These are phyloP conservation scores for Lasiurus borealis DNA, from an alignment of 2,113 vertebrate genomes.

Conservation along the genomic window DNA sequence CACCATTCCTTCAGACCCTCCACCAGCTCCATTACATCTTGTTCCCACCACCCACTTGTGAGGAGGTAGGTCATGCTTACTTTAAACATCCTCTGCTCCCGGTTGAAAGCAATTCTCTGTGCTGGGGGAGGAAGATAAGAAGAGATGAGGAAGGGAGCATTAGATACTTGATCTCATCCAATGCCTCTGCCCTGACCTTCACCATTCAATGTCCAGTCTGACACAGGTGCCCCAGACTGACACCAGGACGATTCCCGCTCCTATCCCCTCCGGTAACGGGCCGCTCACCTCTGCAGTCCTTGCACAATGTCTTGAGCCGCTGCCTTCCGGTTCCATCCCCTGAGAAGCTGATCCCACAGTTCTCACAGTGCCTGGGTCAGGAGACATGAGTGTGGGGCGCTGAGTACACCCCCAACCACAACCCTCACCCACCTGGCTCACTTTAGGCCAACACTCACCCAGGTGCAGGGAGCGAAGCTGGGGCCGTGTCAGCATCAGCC, in stretches of 20 bases:
- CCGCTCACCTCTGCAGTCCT: conserved; percentile 83
- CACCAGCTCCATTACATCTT: background rate
- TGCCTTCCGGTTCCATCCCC: conserved; percentile 77
- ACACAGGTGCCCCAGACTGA: background rate
- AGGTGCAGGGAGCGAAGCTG: conserved; percentile 64
- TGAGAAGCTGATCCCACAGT: conserved; percentile 81
- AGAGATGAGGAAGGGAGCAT: background rate
- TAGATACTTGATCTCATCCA: background rate
- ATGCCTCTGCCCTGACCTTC: background rate
- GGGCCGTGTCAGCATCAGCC: conserved; percentile 8
- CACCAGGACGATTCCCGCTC: background rate
- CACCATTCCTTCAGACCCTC: background rate
- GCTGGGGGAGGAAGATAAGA: conserved; percentile 54
- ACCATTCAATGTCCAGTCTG: background rate
- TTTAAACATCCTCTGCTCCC: conserved; percentile 84
- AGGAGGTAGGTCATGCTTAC: conserved; percentile 59
- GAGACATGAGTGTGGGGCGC: background rate
- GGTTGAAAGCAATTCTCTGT: conserved; percentile 84
- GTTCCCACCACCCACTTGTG: background rate
- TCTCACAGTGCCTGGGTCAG: conserved; percentile 80
- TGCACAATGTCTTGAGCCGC: conserved; percentile 81
- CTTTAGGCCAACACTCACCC: conserved; percentile 62
- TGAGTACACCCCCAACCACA: background rate
- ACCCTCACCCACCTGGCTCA: background rate
- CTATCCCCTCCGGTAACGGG: background rate